Evolutionary conservation across 2,888 invertebrate species (phyloP).

Genomic region (Pilophorus perplexus): DNA sequence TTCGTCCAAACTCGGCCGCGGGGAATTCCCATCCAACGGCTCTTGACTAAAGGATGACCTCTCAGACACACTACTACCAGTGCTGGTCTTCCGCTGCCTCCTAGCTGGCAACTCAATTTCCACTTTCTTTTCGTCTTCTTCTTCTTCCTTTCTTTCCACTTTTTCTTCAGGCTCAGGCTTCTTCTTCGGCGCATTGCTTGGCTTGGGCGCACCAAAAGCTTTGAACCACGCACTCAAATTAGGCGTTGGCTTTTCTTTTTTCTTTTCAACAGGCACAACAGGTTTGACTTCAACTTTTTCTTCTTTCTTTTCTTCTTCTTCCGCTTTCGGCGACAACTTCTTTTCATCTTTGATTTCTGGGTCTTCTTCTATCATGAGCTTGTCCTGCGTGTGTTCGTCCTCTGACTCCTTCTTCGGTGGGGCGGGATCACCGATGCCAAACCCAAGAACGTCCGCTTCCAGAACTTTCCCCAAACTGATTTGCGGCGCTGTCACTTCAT

Average conservation of each 20-base stretch:
- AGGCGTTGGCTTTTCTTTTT: conserved; percentile 67
- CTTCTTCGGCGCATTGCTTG: conserved; percentile 60
- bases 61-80: conserved; percentile 76
- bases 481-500: conserved; percentile 63
- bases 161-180: conserved; percentile 50
- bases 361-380: conserved; percentile 45
- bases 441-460: conserved; percentile 65
- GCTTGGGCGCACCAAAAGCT: conserved; percentile 84
- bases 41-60: conserved; percentile 72
- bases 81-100: conserved; percentile 69
- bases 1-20: conserved; percentile 50
- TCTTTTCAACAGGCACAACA: conserved; percentile 49
- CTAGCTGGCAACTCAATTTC: conserved; percentile 51
- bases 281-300: conserved; percentile 46
- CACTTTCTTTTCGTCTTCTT: conserved; percentile 45
- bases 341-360: conserved; percentile 50
- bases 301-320: conserved; percentile 47
- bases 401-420: conserved; percentile 45
- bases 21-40: conserved; percentile 50
- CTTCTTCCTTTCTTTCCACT: conserved; percentile 45
- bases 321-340: conserved; percentile 38
- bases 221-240: conserved; percentile 90
- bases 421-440: conserved; percentile 54
- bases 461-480: conserved; percentile 81
- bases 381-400: conserved; percentile 47